Base-by-base conservation (phyloP, 92 coral and sea anemone species). In the Nematostella vectensis region DNA sequence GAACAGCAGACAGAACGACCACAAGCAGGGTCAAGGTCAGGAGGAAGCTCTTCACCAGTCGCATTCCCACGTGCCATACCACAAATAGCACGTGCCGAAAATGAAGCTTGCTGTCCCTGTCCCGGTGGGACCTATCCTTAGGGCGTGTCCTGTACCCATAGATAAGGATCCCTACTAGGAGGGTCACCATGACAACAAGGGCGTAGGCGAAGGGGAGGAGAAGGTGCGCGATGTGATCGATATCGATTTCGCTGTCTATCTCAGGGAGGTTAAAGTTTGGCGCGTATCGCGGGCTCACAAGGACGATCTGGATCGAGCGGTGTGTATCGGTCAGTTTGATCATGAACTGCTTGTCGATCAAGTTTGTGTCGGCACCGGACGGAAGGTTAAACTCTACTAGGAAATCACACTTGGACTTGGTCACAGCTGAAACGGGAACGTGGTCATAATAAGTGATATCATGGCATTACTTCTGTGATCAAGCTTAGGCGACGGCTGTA, bases 131-230 rank as follows among this genome's bases (percentile, higher is more conserved):
- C 15, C 55, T 29, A 43, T 83, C 93, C 52, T 68, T 72, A 2
- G 93, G 85, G 37, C 77, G 67, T 4, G 93, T 83, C 20, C 68
- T 77, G 78, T 77, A 83, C 22, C 85, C 93, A 59, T 78, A 83
- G 11, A 83, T 64, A 9, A 83, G 69, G 59, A 83, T 75, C 26
- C 31, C 29, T 13, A 72, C 20, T 28, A 83, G 58, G 0, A 78
- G 25, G 17, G 68, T 52, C n/a, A 83, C 8, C 47, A 80, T 68
- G 1, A 58, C 68, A 3, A 75, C 70, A 4, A 74, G 27, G 19
- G 93, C 77, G 16, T 67, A 69, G 0, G 75, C 68, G 25, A 70
- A 58, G 3, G 93, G 93, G 42, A 67, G 55, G 11, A 83, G 58
- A 6, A 83, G 45, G 2, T 57, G 63, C 3, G 73, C 68, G 17